Evolutionary conservation across 1,140 invertebrate species (phyloP), one percentile per base, ranked within the genome.

Genomic region (Lordiphosa mommai): DNA sequence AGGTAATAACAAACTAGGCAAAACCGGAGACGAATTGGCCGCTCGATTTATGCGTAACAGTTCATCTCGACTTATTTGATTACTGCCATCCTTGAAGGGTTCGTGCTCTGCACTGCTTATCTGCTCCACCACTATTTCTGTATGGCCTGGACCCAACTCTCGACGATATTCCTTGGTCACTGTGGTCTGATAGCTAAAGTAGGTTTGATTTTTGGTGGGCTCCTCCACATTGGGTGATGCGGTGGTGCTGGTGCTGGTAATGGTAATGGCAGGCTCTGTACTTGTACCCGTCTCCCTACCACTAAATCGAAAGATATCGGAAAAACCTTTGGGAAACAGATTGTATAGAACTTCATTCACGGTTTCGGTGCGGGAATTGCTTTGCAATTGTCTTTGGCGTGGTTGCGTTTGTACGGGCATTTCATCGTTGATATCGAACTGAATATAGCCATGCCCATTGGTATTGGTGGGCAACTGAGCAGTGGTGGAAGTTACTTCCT

Each of bases 311-410:
- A 88, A 88, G 12, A 88, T 88, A 32, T 88, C 80, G 0, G 86
- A 86, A 40, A 88, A 88, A 2, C 86, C 86, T 16, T 88, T 86
- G 40, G 86, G 86, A 27, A 88, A 88, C 1, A 88, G 72, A 57
- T 66, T 88, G 3, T 73, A 70, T 1, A 88, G 61, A 9, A 88
- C 86, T 16, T 88, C 86, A 20, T 88, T 86, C 1, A 88, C 82
- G 0, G 86, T 88, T 1, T 68, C 64, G 10, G 70, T 72, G 6
- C 59, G 71, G 12, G 55, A 66, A 12, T 60, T 65, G 4, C 40
- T 68, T 17, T 60, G 55, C 4, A 27, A 27, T 27, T 55, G 63
- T 5, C 57, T 49, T 0, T 57, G 46, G 4, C 44, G 60, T 12
- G 33, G 60, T 2, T 36, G 38, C 9, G 36, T 17, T 30, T 51